phyloP scores from a whole-genome alignment of 2,797 vertebrate genomes.

The Calcarius lapponicus region DNA sequence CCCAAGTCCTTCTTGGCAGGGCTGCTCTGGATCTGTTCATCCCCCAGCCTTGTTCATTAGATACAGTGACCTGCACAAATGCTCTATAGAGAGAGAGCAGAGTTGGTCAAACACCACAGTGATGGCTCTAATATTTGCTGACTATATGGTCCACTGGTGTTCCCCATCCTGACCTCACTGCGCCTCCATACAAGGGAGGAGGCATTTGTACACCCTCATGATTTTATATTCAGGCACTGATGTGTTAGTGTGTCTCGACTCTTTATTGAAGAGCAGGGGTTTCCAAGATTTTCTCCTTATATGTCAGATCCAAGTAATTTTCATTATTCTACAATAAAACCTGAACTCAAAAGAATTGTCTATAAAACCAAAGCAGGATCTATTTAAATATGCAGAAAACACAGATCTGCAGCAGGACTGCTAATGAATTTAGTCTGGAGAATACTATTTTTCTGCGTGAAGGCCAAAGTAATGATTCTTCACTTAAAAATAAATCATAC shows the following conservation, averaged over 20 bases:
- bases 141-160: neutral
- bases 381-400: neutral
- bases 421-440: neutral
- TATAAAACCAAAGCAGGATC: neutral
- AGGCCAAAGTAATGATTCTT: neutral
- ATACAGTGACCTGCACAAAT: neutral
- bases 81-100: neutral
- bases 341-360: neutral
- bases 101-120: neutral
- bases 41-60: neutral
- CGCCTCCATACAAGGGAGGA: neutral
- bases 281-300: neutral
- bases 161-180: neutral
- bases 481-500: neutral
- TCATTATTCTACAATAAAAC: neutral
- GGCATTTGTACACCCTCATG: neutral
- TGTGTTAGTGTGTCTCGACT: neutral
- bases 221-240: neutral
- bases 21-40: neutral
- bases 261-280: neutral
- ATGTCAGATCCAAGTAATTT: neutral
- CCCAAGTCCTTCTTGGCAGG: neutral
- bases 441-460: neutral
- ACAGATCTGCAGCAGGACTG: neutral
- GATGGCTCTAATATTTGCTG: neutral